Evolutionary conservation across 2,888 invertebrate genomes (phyloP), one percentile per base, ranked within the genome.

Genomic region (Petrolisthes cinctipes): DNA sequence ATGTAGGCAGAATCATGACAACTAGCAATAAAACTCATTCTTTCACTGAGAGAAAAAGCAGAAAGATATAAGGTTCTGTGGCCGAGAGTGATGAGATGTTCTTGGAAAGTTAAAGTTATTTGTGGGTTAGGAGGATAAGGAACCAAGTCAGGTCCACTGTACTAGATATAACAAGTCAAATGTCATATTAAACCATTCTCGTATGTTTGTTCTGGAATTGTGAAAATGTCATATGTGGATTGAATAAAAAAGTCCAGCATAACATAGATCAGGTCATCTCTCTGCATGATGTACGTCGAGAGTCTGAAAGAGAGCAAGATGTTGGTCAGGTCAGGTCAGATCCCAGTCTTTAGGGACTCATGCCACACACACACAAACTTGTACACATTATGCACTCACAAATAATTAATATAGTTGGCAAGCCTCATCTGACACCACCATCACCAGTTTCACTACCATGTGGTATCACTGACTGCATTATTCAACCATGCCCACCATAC

Each of bases 401-500:
- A 37, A 14, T 56, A 17, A 4, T 23, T 56, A 54, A 51, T 56
- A 73, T 68, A 56, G n/a, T 9, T 53, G 83, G 73, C 54, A 73
- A 71, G 53, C 68, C 51, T 71, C 82, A 73, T 71, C 75, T 54
- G 7, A n/a, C 78, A 51, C 78, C 84, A 78, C 57, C 75, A 75
- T 53, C 86, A 86, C 20, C 86, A 86, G 57, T 75, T 82, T 23
- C 53, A 78, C 68, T 83, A 78, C 53, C 54, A 66, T 84, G 20
- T 86, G 79, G 68, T 78, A 9, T 79, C 79, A 68, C n/a, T 66
- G 61, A 82, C 66, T 76, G 76, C 66, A n/a, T 57, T 83, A 71
- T 80, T 79, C 71, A 53, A 81, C 66, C 84, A 84, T 87, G 87
- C 87, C 68, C 75, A 81, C 68, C 66, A 54, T 51, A 66, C 11